Base-by-base conservation (phyloP, 2,797 vertebrate species). In the Perodicticus potto region DNA sequence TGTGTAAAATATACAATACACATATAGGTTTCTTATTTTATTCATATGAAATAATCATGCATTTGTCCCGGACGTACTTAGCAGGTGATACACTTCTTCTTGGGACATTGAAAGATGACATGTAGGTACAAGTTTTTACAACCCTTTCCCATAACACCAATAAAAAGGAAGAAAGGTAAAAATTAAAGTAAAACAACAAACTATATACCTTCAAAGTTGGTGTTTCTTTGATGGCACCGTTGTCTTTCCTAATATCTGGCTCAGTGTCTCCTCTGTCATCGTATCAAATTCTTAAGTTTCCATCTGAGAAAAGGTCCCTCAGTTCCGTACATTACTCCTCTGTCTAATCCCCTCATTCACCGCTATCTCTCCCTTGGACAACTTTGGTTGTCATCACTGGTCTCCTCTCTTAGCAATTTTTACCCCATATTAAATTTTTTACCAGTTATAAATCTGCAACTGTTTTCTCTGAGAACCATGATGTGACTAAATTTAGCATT, bases 191-290 rank as follows among this genome's bases (percentile, higher is more conserved):
- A 55, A 73, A 1, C 1, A 13, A 22, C 20, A 57, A 40, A n/a
- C 22, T 12, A 7, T 4, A 27, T 12, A 14, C 10, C 6, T 14
- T 22, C 16, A 29, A 25, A n/a, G 20, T 1, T 10, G 40, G 1
- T 23, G 6, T 20, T 40, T 61, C 17, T 25, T 37, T 25, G 25
- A 0, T 1, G 9, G 12, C 17, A 27, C 22, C 34, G 4, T 3
- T 8, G 1, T 40, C 63, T 9, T 9, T 2, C 17, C 3, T 20
- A 0, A 0, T 25, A 2, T 3, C 34, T 19, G 5, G 8, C 0
- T 11, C 2, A 9, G 6, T 34, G 12, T 32, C 37, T 25, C 7
- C 43, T 53, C 9, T 10, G 29, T 19, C 27, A 57, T 7, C 59
- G 49, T 8, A 25, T 7, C 20, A 49, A 22, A 25, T 7, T 32